phyloP scores from a whole-genome alignment of 2,113 vertebrate genomes.

The Gavialis gangeticus region DNA sequence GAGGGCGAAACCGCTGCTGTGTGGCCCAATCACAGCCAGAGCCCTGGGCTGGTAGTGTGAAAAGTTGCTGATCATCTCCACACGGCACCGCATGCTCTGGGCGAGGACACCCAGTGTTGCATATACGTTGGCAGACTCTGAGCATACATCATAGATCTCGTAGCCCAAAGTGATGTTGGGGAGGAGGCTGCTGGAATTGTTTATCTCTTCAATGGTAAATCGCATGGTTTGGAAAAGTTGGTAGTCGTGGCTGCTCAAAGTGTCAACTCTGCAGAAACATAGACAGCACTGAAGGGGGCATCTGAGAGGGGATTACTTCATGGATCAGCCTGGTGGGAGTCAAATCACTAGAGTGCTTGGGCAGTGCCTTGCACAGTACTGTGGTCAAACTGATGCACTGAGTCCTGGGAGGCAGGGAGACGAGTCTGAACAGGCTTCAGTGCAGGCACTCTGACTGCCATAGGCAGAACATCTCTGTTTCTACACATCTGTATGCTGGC shows the following conservation, averaged over 20 bases:
- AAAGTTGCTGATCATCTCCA: conserved; percentile 20
- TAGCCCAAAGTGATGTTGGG: conserved; percentile 88
- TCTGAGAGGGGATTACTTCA: too few relatives aligned
- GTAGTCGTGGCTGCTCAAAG: conserved; percentile 69
- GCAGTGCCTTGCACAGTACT: too few relatives aligned
- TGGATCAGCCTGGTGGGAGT: too few relatives aligned
- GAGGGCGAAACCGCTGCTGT: conserved; percentile 58
- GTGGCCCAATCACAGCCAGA: conserved; percentile 79
- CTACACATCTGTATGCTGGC: too few relatives aligned
- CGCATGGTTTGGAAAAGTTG: conserved; percentile 85
- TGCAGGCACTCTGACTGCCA: too few relatives aligned
- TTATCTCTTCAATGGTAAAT: conserved; percentile 86
- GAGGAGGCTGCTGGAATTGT: conserved; percentile 85
- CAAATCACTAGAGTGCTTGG: too few relatives aligned
- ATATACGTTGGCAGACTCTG: conserved; percentile 63
- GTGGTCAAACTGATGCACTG: too few relatives aligned
- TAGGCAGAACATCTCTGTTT: too few relatives aligned
- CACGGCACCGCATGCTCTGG: fast-evolving
- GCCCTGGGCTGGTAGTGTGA: conserved; percentile 51
- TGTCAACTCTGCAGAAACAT: fast-evolving
- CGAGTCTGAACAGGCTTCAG: too few relatives aligned
- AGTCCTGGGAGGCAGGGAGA: too few relatives aligned
- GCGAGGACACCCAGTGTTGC: conserved; percentile 72
- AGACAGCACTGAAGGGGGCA: background rate
- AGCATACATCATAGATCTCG: conserved; percentile 85